A percentile compares a stretch with the other conserved stretches of the same genome.
Evolutionary conservation across 2,888 invertebrate genomes (phyloP).

Genomic region (Synanthedon tipuliformis): DNA sequence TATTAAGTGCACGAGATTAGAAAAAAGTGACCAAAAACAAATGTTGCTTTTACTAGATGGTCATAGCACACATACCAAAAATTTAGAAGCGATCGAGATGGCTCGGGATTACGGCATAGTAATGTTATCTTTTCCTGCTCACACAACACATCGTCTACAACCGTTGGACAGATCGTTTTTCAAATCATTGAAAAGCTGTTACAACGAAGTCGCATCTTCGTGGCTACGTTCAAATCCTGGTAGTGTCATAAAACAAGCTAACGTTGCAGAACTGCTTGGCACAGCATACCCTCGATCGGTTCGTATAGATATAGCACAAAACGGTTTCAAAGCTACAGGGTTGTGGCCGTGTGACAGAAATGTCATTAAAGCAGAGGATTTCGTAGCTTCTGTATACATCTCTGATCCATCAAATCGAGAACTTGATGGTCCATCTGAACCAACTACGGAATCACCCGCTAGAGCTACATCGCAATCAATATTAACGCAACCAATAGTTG

Average conservation of each 20-base stretch:
- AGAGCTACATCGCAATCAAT: not conserved
- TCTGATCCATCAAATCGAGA: constrained; percentile 1
- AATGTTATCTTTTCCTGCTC: constrained; percentile 9
- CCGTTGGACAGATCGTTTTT: constrained; percentile 8
- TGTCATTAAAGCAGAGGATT: constrained; percentile 3
- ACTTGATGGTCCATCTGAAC: not conserved
- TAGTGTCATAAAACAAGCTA: constrained; percentile 6
- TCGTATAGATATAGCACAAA: constrained; percentile 5
- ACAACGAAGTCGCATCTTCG: constrained; percentile 4
- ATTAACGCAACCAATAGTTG: not conserved
- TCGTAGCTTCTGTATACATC: not conserved
- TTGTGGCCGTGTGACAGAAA: constrained; percentile 7
- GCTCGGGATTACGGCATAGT: constrained; percentile 9
- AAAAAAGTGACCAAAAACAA: constrained; percentile 3
- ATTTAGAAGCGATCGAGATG: constrained; percentile 8
- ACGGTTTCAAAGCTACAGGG: constrained; percentile 1
- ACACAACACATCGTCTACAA: constrained; percentile 12
- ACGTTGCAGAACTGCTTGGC: constrained; percentile 6
- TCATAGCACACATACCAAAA: constrained; percentile 11
- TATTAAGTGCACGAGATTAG: no score
- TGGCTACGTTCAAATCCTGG: constrained; percentile 7
- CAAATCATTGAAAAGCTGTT: constrained; percentile 6
- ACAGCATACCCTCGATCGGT: constrained; percentile 5
- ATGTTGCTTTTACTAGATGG: constrained; percentile 10
- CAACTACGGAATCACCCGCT: constrained; percentile 1